A percentile compares a stretch with the other conserved stretches of the same genome.
Conservation (phyloP, 2,888 invertebrate genomes). For the Cactoblastis cactorum region DNA sequence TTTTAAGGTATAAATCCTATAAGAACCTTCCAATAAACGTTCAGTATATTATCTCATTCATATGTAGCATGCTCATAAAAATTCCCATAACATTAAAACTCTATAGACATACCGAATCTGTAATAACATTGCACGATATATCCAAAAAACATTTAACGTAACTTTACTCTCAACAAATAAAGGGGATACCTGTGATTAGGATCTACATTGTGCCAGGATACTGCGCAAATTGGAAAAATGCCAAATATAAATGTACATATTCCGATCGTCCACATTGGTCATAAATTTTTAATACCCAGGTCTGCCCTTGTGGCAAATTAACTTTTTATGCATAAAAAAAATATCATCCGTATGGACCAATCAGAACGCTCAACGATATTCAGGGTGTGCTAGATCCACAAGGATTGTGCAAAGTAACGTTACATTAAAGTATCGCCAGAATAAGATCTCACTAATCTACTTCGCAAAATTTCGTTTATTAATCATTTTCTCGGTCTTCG, state of each 20-base stretch:
- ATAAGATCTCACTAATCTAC: slow-evolving; percentile 54
- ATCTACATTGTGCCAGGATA: slow-evolving; percentile 42
- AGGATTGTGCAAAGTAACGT: slow-evolving; percentile 32
- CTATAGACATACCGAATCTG: background rate
- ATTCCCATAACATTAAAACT: too few species aligned
- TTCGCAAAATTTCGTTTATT: background rate
- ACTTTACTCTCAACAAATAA: slow-evolving; percentile 19
- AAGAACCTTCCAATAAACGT: too few species aligned
- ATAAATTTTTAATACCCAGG: slow-evolving; percentile 22
- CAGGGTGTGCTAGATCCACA: slow-evolving; percentile 15
- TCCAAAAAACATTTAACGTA: background rate
- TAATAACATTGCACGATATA: background rate
- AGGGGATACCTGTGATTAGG: slow-evolving; percentile 33
- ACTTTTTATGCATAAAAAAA: slow-evolving; percentile 15
- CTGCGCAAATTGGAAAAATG: slow-evolving; percentile 36
- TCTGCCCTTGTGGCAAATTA: background rate
- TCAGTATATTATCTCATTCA: too few species aligned
- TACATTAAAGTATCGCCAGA: slow-evolving; percentile 32
- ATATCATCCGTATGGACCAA: slow-evolving; percentile 18
- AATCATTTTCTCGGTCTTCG: too few species aligned
- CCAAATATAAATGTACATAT: slow-evolving; percentile 36
- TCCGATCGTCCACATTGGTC: slow-evolving; percentile 23
- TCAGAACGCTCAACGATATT: background rate
- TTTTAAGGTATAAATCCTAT: slow-evolving; percentile 14
- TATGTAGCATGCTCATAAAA: too few species aligned